phyloP scores from a whole-genome alignment of 2,113 vertebrate genomes.

The Phylloscopus trochiloides region DNA sequence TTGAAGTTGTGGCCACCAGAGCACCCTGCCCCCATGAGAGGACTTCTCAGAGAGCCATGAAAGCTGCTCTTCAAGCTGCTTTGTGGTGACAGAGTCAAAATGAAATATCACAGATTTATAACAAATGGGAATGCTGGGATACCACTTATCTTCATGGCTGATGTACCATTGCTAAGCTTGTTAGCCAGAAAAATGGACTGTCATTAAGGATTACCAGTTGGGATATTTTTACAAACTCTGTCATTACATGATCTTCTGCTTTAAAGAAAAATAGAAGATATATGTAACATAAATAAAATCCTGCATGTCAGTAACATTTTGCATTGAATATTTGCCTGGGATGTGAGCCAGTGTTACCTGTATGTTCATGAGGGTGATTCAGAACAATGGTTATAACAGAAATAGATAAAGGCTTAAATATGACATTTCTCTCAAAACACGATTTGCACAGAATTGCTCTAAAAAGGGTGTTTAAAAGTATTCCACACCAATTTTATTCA shows the following conservation, averaged over 20 bases:
- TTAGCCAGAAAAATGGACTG: background rate
- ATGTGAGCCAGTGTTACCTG: background rate
- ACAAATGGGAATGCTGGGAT: background rate
- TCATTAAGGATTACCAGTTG: background rate
- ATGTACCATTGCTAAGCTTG: background rate
- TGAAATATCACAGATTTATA: background rate
- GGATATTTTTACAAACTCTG: background rate
- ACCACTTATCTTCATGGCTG: background rate
- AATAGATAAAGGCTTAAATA: background rate
- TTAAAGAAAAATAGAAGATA: background rate
- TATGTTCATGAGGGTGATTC: background rate
- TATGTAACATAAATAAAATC: background rate
- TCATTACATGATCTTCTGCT: background rate
- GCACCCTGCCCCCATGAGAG: background rate
- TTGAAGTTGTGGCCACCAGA: background rate
- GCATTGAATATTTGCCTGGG: background rate
- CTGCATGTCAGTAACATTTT: background rate
- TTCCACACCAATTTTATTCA: background rate
- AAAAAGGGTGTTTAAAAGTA: background rate
- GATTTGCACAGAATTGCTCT: background rate
- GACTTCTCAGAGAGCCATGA: background rate
- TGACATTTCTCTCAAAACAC: background rate
- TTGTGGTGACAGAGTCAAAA: background rate
- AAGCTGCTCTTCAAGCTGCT: background rate
- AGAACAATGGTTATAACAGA: background rate